phyloP scores from a whole-genome alignment of 1,140 invertebrate genomes.

The Pectinophora gossypiella region DNA sequence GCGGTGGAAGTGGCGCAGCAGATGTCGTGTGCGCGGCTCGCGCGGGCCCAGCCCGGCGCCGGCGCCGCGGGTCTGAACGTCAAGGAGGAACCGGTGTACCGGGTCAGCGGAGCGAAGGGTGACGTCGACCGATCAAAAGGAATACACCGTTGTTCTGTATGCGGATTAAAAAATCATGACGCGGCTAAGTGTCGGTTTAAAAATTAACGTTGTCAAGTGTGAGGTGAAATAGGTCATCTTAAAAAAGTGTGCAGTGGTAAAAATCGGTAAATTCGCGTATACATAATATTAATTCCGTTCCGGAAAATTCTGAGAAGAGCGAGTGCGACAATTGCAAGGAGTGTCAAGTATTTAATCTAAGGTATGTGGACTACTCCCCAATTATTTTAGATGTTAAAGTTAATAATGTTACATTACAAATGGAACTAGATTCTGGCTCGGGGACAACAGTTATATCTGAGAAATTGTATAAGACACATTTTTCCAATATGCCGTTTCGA shows the following conservation, averaged over 20 bases:
- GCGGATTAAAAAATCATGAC: neutral
- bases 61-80: neutral
- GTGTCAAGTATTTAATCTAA: neutral
- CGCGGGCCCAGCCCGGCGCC: neutral
- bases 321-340: neutral
- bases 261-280: neutral
- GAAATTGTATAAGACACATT: neutral
- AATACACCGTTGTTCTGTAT: neutral
- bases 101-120: too few species aligned
- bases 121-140: too few species aligned
- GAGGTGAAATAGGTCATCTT: neutral
- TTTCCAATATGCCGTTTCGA: neutral
- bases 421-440: slow-evolving; percentile 4
- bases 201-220: neutral
- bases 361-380: neutral
- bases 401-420: neutral
- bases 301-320: neutral
- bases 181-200: neutral
- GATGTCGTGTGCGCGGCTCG: neutral
- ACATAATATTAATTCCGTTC: neutral
- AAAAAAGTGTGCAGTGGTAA: neutral
- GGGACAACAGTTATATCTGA: slow-evolving; percentile 1
- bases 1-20: neutral
- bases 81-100: neutral
- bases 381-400: neutral